Percentiles rank a stretch among this genome's conserved stretches.
phyloP scores from a whole-genome alignment of 2,888 invertebrate species.

The Disparrhopalites patrizii region DNA sequence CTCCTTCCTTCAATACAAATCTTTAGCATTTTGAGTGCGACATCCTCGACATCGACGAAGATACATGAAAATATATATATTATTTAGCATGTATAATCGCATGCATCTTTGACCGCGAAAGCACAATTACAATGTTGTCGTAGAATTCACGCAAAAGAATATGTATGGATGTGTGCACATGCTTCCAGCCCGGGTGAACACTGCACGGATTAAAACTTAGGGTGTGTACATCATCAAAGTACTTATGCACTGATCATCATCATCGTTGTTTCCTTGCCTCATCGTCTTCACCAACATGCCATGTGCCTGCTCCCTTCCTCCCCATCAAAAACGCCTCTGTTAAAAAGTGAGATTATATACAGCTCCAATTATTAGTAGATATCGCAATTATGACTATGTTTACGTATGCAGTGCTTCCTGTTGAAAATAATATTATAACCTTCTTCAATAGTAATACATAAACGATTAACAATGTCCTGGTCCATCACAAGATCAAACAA shows the following conservation, averaged over 20 bases:
- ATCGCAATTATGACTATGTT: too few relatives aligned
- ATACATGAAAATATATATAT: too few relatives aligned
- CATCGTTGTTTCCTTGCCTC: constrained; percentile 6
- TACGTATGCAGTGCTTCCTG: neutral
- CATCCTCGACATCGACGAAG: too few relatives aligned
- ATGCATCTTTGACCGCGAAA: too few relatives aligned
- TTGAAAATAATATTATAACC: too few relatives aligned
- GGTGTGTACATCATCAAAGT: neutral
- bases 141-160: neutral
- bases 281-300: constrained; percentile 24
- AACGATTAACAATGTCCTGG: too few relatives aligned
- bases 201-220: constrained; percentile 1
- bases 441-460: too few relatives aligned
- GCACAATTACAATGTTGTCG: too few relatives aligned
- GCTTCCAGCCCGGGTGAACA: constrained; percentile 3
- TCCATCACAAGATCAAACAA: too few relatives aligned
- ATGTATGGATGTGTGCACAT: neutral
- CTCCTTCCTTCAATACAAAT: too few relatives aligned
- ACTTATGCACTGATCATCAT: constrained; percentile 12
- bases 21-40: too few relatives aligned
- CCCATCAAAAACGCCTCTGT: constrained; percentile 49
- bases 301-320: constrained; percentile 33
- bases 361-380: constrained; percentile 14
- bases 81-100: too few relatives aligned
- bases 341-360: constrained; percentile 21